phyloP scores from a whole-genome alignment of 2,888 invertebrate genomes.

The Xanthia togata region DNA sequence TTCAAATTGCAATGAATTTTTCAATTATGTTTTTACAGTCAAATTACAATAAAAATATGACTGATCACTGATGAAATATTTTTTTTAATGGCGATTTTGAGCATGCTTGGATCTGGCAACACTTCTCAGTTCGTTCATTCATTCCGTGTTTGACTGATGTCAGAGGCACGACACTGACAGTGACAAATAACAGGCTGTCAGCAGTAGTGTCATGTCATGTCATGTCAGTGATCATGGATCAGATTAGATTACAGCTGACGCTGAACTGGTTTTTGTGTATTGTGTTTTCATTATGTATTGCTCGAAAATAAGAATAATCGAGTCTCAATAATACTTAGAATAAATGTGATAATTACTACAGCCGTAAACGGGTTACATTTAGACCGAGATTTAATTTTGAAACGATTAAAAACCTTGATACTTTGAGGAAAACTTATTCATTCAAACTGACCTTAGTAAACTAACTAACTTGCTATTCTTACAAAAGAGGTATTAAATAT shows the following conservation, averaged over 20 bases:
- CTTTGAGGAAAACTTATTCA: background rate
- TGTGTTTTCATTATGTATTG: background rate
- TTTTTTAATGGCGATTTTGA: background rate
- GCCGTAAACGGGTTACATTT: background rate
- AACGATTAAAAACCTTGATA: background rate
- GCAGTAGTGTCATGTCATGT: no score
- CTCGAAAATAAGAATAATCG: conserved; percentile 6
- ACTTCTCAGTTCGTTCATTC: background rate
- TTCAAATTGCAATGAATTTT: no score
- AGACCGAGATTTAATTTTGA: background rate
- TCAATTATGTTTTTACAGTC: no score
- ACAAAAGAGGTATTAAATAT: conserved; percentile 1
- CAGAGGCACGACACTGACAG: background rate
- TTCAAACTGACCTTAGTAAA: conserved; percentile 25
- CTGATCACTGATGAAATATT: background rate
- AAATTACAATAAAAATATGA: no score
- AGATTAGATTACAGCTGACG: conserved; percentile 5
- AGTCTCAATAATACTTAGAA: background rate
- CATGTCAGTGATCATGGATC: conserved; percentile 1
- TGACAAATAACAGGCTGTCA: background rate
- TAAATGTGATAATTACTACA: background rate
- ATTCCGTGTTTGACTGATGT: background rate
- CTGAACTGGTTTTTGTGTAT: background rate
- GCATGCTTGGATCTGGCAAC: background rate
- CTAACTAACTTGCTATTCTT: conserved; percentile 8